Evolutionary conservation across 2,888 invertebrate species (phyloP).

Genomic region (Amphipoea lucens): DNA sequence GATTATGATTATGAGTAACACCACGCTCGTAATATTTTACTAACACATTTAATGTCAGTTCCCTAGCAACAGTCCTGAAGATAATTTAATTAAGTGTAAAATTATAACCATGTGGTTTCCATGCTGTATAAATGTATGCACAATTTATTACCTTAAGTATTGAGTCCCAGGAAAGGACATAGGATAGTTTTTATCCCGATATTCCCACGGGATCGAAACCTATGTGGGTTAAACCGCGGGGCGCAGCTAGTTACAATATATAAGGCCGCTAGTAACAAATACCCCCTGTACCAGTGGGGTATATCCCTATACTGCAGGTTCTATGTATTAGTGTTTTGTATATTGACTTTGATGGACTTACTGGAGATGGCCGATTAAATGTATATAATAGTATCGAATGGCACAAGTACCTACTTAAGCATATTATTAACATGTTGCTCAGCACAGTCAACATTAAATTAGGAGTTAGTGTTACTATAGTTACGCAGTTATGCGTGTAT

Average conservation of each 20-base stretch:
- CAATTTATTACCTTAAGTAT: background rate
- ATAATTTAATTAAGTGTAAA: background rate
- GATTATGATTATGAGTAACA: slow-evolving; percentile 18
- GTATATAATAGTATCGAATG: background rate
- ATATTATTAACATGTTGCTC: no score
- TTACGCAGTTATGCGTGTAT: no score
- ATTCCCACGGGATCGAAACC: no score
- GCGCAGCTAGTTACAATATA: background rate
- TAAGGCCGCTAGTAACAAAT: background rate
- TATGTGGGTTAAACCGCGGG: no score
- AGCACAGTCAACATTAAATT: background rate
- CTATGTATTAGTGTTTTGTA: background rate
- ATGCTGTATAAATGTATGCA: no score
- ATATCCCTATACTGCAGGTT: background rate
- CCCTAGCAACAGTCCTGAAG: background rate
- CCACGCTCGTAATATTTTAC: background rate
- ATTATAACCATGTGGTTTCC: background rate
- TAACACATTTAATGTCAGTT: background rate
- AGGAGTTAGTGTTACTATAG: background rate
- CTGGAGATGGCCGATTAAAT: background rate
- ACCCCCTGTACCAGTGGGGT: background rate
- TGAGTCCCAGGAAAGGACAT: no score
- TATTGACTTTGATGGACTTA: background rate
- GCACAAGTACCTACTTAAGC: no score
- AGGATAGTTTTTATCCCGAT: no score